Base-by-base conservation (phyloP, 2,888 invertebrate species). In the Stenodema calcarata region DNA sequence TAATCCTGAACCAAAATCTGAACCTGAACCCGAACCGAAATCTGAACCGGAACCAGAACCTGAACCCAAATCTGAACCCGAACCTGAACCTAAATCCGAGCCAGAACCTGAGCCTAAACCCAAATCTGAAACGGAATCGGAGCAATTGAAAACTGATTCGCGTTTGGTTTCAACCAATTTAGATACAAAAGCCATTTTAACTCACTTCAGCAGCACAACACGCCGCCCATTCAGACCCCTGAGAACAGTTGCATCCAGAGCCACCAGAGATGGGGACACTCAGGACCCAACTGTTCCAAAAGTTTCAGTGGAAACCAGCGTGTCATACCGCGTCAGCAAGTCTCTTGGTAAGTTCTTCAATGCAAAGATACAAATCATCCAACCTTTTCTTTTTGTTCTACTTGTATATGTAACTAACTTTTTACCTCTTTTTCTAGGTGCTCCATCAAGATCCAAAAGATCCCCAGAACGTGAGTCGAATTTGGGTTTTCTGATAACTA, bases 91-190 rank as follows among this genome's bases (percentile, higher is more conserved):
- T 0, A 90, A 91, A 88, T 91, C 92, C 0, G 89, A 90, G 76
- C 89, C 91, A 4, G 91, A 91, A 89, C 91, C 92, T 27, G 89
- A 90, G 87, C 90, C 92, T 0, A 91, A 91, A 70, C 90, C 92
- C 0, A 90, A 92, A 88, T 90, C 92, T 0, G 91, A 90, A 83
- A 89, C 90, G 0, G 90, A 91, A 82, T 91, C 90, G 23, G 91
- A 91, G 90, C 69, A 92, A 88, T 92, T 93, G 0, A 92, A 92
- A 90, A 91, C 92, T 16, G 30, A 73, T 16, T 27, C 14, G 18
- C 27, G n/a, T 54, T 70, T 18, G 41, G 42, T 11, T 28, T 73
- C 73, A 18, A 84, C 27, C 44, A 82, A 35, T 42, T 27, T 54
- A 44, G 70, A 76, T 23, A 86, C 86, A 18, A 86, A 69, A 79